Base-by-base conservation (phyloP, 2,113 vertebrate genomes). In the Psittacula cyanocephala region DNA sequence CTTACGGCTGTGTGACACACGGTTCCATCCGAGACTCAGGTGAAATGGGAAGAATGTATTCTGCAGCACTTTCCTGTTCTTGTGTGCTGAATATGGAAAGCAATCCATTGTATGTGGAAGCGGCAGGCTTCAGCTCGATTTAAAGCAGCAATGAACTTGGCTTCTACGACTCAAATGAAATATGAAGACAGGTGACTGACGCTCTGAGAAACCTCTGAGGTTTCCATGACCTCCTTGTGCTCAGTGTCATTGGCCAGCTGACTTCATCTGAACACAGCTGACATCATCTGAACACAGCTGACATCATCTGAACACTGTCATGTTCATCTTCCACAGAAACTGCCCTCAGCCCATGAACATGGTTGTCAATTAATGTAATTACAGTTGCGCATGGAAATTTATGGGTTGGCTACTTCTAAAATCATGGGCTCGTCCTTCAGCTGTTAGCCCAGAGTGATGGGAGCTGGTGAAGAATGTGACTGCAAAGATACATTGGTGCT, bases 1-100 rank as follows among this genome's bases (percentile, higher is more conserved):
- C 16, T 24, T 22, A 6, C 0, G 15, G 10, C 53, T 77, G 19
- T 11, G 22, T 5, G 43, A 13, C 41, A 2, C 1, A 0, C 23
- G 25, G 20, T 13, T 41, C 43, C 3, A 0, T 7, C 35, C 4
- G 46, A 50, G 8, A 15, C 43, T 67, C 13, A 6, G 33, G 33
- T 46, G 8, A 67, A 74, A 43, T 0, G 8, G 6, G 6, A 81
- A 37, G 17, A 44, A 57, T 5, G 13, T 19, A 5, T 63, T 60
- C 50, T 55, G 24, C 35, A 7, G 2, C 64, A 15, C 13, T 71
- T 50, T 13, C 46, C 46, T 43, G 10, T 17, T 86, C 6, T 44
- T 60, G 8, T 23, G 9, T 27, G 64, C 29, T 55, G 79, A 69
- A 19, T 37, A 16, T 1, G 10, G 75, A 91, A 77, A 31, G 43